These are phyloP conservation scores for Catharus bicknelli DNA, from an alignment of 2,113 vertebrate genomes.

Conservation along the genomic window DNA sequence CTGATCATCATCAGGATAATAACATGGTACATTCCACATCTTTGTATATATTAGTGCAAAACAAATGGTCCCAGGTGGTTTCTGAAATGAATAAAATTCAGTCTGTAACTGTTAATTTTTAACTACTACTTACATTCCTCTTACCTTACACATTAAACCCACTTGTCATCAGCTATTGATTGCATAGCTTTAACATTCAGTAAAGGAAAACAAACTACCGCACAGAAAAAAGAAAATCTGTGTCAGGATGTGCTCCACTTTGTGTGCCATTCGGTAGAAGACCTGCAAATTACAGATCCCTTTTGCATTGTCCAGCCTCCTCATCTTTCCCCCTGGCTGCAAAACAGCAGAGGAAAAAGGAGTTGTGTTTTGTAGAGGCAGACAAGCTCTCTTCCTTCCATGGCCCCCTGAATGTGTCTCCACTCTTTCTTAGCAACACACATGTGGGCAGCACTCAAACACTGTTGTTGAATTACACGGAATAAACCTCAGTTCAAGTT, in stretches of 20 bases:
- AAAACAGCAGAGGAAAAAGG: background rate
- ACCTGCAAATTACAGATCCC: background rate
- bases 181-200: background rate
- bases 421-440: background rate
- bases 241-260: background rate
- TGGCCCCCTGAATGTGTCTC: background rate
- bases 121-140: slow-evolving; percentile 32
- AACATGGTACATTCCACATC: background rate
- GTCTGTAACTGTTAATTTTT: slow-evolving; percentile 35
- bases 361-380: background rate
- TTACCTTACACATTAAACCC: slow-evolving; percentile 54
- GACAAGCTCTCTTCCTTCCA: accelerated
- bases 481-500: background rate
- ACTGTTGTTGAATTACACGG: background rate
- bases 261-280: background rate
- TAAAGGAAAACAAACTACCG: background rate
- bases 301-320: background rate
- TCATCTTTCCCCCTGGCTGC: background rate
- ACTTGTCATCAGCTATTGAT: slow-evolving; percentile 40
- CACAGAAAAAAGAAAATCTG: background rate
- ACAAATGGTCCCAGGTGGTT: background rate
- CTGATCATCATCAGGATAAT: slow-evolving; percentile 13
- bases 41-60: background rate
- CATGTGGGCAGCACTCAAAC: accelerated
- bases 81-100: slow-evolving; percentile 8